Base-by-base conservation (phyloP, 2,888 invertebrate species). In the Nomada fucata region DNA sequence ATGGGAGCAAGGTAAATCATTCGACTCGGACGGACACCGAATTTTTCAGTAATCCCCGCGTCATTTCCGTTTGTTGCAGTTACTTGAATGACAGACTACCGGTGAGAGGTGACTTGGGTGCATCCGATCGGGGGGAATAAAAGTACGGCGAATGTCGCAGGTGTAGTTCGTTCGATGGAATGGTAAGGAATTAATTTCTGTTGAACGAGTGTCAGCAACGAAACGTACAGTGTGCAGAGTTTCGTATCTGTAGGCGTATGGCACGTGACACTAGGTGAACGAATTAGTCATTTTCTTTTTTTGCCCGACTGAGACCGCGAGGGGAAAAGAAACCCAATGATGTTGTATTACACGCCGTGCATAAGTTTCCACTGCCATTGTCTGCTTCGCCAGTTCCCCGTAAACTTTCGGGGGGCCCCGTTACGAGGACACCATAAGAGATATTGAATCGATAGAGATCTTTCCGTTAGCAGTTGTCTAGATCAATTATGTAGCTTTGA, bases 321-420 rank as follows among this genome's bases (percentile, higher is more conserved):
- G 69, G 20, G 63, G 23, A 1, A 23, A 23, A 23, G 20, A 26
- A 29, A 79, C 47, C 36, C 50, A 52, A 74, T 73, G 61, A 74
- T 26, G 52, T 69, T 64, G 69, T 63, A 77, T 67, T 72, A 64
- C 23, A 67, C 7, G 36, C 78, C 80, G 69, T 36, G 36, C 79
- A 84, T 88, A 83, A 87, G 85, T 89, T 89, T 76, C 76, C 89
- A 89, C 89, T 89, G 90, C 88, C 90, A 81, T 68, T 53, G 47
- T 71, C 77, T 77, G 55, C 82, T 82, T 87, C 81, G 52, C 78
- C 57, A 79, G 67, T 11, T 55, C 5, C n/a, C 23, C 13, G 63
- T 44, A 61, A 26, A 20, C 18, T 18, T 42, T 55, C n/a, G 47
- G 13, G 2, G 13, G 13, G 47, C 3, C 47, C 29, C 5, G 0